Conservation (phyloP, 2,113 vertebrate species). For the Calypte anna region DNA sequence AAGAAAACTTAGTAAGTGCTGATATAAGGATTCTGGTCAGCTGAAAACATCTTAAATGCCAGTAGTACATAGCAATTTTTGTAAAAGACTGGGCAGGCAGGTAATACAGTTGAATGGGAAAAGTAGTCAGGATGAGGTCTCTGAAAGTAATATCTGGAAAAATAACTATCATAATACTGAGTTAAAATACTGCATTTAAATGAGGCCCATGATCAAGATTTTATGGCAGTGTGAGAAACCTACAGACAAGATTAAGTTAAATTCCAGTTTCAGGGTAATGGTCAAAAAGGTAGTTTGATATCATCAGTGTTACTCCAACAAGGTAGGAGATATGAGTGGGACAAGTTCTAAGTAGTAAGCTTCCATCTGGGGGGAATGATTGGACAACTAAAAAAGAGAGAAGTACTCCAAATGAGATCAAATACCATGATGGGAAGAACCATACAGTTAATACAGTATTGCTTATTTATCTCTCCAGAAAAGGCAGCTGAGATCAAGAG, state of each 20-base stretch:
- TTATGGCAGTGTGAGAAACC: background rate
- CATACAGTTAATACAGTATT: background rate
- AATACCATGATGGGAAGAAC: background rate
- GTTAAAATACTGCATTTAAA: background rate
- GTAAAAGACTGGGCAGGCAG: background rate
- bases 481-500: background rate
- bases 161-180: background rate
- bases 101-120: background rate
- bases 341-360: background rate
- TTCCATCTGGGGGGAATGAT: background rate
- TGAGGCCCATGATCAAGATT: accelerated
- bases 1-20: background rate
- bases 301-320: background rate
- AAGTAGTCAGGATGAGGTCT: background rate
- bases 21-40: background rate
- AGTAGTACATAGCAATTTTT: background rate
- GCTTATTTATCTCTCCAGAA: background rate
- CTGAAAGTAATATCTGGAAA: background rate
- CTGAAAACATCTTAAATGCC: background rate
- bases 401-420: background rate
- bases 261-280: background rate
- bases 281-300: background rate
- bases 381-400: background rate
- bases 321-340: background rate
- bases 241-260: background rate